phyloP scores from a whole-genome alignment of 1,140 invertebrate genomes.

The Galleria mellonella region DNA sequence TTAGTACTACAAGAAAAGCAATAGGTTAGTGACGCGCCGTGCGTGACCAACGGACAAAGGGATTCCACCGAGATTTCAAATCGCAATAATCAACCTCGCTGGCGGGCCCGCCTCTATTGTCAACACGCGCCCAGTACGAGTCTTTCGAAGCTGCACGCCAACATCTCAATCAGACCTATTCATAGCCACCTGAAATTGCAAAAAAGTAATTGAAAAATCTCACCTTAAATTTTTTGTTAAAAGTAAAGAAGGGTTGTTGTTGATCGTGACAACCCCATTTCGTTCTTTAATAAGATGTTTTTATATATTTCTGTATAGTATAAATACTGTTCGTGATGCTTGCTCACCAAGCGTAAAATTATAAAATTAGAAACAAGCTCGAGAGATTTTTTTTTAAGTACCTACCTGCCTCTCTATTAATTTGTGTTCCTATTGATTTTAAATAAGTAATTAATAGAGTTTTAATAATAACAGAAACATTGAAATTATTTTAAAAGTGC shows the following conservation, averaged over 20 bases:
- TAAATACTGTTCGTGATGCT: conserved; percentile 45
- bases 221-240: conserved; percentile 1
- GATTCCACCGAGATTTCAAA: conserved; percentile 22
- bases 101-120: conserved; percentile 26
- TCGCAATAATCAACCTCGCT: conserved; percentile 39
- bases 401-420: too few relatives aligned
- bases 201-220: too few relatives aligned
- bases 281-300: conserved; percentile 39
- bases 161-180: conserved; percentile 32
- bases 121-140: neutral
- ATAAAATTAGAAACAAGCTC: conserved; percentile 42
- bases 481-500: too few relatives aligned
- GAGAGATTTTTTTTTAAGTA: conserved; percentile 32
- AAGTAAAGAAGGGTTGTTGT: conserved; percentile 16
- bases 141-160: conserved; percentile 19
- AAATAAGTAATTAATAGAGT: too few relatives aligned
- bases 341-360: conserved; percentile 54
- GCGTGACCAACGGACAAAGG: conserved; percentile 47
- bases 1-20: conserved; percentile 23
- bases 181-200: neutral
- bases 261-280: conserved; percentile 34
- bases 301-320: conserved; percentile 9
- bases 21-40: conserved; percentile 22
- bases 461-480: too few relatives aligned
- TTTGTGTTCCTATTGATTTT: too few relatives aligned